These are phyloP conservation scores for Bubo bubo DNA, from an alignment of 2,113 vertebrate species.

Conservation along the genomic window DNA sequence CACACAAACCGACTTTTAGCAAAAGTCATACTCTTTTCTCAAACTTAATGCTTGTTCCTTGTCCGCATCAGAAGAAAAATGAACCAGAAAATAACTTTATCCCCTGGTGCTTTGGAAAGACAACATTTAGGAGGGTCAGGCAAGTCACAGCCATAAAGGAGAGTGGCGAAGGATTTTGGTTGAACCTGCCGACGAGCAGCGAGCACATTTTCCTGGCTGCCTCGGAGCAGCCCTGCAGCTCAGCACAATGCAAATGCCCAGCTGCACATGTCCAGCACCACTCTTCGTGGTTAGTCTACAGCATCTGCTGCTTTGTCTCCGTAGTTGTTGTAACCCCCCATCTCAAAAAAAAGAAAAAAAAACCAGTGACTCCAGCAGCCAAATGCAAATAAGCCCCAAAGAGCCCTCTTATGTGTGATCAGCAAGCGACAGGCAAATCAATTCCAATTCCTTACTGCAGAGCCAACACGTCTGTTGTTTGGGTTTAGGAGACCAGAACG, in stretches of 20 bases:
- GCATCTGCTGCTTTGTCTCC: conserved; percentile 50
- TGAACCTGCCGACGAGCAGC: not conserved
- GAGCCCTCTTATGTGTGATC: not conserved
- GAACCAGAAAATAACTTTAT: not conserved
- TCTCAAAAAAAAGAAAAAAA: not conserved
- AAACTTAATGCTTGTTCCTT: not conserved
- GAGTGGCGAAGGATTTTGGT: rapidly evolving
- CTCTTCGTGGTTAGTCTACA: not conserved
- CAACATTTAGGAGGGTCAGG: not conserved
- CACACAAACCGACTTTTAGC: not conserved
- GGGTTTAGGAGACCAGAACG: conserved; percentile 29
- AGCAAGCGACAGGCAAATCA: not conserved
- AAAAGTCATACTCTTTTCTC: not conserved
- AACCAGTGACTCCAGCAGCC: not conserved
- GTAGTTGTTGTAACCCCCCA: not conserved
- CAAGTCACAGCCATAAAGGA: not conserved
- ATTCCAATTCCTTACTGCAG: not conserved
- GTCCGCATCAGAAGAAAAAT: not conserved
- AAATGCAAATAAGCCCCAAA: conserved; percentile 37
- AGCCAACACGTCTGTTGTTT: not conserved
- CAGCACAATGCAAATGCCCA: not conserved
- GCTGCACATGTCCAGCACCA: not conserved
- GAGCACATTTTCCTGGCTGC: not conserved
- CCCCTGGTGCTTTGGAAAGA: not conserved
- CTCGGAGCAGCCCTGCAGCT: not conserved